phyloP scores from a whole-genome alignment of 1,140 invertebrate species.

The Rhysida immarginata region DNA sequence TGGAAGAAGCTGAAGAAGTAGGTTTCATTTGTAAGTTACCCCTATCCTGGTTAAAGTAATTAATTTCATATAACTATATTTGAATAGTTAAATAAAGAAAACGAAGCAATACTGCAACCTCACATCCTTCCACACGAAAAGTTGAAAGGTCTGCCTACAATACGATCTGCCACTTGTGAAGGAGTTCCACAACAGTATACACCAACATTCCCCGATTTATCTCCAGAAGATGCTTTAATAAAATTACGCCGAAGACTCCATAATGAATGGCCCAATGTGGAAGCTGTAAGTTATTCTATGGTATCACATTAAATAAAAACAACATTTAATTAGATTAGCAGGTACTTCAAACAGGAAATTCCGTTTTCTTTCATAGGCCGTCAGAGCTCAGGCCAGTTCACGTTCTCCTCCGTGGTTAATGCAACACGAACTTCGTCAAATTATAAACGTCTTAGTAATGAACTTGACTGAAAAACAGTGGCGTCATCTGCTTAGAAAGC shows the following conservation, averaged over 20 bases:
- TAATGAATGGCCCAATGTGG: neutral
- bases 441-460: slow-evolving; percentile 1
- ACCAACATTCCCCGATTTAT: neutral
- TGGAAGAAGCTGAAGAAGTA: neutral
- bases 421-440: neutral
- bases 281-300: neutral
- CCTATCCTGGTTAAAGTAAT: neutral
- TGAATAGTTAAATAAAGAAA: too few relatives aligned
- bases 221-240: slow-evolving; percentile 1
- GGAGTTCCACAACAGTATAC: neutral
- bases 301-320: too few relatives aligned
- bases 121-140: too few relatives aligned
- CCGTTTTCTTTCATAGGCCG: neutral
- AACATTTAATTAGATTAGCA: too few relatives aligned
- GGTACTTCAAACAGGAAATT: too few relatives aligned
- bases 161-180: too few relatives aligned
- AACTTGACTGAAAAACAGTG: neutral
- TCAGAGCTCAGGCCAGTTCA: neutral
- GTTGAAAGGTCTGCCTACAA: too few relatives aligned
- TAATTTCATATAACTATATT: neutral
- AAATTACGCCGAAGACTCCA: neutral
- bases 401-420: neutral
- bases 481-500: neutral
- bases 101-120: too few relatives aligned
- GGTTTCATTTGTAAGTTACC: neutral